These are phyloP conservation scores for Cotesia congregata DNA, from an alignment of 2,888 invertebrate genomes.

Conservation along the genomic window DNA sequence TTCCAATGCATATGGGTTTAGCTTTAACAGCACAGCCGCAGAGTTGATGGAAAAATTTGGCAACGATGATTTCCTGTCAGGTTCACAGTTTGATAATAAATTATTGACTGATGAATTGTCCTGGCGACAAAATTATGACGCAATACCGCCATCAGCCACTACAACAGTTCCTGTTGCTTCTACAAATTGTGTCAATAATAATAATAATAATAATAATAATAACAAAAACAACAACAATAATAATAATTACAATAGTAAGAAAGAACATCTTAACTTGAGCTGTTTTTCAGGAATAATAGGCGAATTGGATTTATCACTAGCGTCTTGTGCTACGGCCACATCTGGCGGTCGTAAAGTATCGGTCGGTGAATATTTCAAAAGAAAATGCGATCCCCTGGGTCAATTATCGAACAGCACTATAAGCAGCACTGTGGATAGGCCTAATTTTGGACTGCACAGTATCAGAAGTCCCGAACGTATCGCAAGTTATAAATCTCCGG, in stretches of 20 bases:
- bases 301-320: slow-evolving; percentile 60
- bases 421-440: slow-evolving; percentile 49
- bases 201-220: background rate
- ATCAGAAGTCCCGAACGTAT: slow-evolving; percentile 57
- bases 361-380: slow-evolving; percentile 70
- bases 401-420: slow-evolving; percentile 52
- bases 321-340: slow-evolving; percentile 51
- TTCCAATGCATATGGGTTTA: slow-evolving; percentile 52
- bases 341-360: slow-evolving; percentile 61
- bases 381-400: slow-evolving; percentile 68
- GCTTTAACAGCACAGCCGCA: slow-evolving; percentile 58
- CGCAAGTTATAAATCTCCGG: slow-evolving; percentile 52
- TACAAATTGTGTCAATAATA: background rate
- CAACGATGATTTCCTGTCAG: slow-evolving; percentile 63
- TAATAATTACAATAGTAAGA: background rate
- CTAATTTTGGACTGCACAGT: slow-evolving; percentile 57
- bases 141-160: slow-evolving; percentile 45
- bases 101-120: slow-evolving; percentile 69
- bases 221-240: background rate
- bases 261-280: slow-evolving; percentile 60
- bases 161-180: background rate
- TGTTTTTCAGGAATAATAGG: slow-evolving; percentile 66
- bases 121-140: slow-evolving; percentile 64
- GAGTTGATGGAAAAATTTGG: slow-evolving; percentile 62
- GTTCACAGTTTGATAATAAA: slow-evolving; percentile 67